These are phyloP conservation scores for Sebastes vulpes DNA, from an alignment of 2,797 vertebrate genomes.

Conservation along the genomic window DNA sequence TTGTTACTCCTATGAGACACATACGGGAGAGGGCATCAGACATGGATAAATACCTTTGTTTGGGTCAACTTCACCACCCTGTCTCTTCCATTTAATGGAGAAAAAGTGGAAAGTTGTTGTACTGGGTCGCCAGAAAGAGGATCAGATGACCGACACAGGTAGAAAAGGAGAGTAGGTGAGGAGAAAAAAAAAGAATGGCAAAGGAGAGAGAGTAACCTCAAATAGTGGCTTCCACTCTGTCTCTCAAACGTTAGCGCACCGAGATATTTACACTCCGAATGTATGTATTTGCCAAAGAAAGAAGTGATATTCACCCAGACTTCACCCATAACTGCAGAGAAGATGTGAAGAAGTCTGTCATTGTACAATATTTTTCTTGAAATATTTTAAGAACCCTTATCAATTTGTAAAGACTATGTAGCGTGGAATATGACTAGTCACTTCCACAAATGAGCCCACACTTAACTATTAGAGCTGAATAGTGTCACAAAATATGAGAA, in stretches of 20 bases:
- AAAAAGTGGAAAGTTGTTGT: neutral
- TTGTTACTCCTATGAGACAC: neutral
- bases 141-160: constrained; percentile 5
- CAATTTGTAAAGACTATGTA: neutral
- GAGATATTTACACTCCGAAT: neutral
- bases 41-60: neutral
- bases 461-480: neutral
- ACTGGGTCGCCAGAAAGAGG: neutral
- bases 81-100: constrained; percentile 2
- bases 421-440: neutral
- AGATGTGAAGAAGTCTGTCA: neutral
- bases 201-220: neutral
- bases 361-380: neutral
- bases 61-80: neutral
- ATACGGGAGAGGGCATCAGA: neutral
- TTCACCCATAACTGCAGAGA: neutral
- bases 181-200: neutral
- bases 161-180: neutral
- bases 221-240: neutral
- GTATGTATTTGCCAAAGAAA: constrained; percentile 7
- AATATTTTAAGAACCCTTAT: neutral
- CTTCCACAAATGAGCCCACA: neutral
- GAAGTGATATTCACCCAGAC: neutral
- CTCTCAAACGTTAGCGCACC: neutral
- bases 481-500: neutral